Conservation (phyloP, 2,888 invertebrate genomes). For the Ectobius pallidus region DNA sequence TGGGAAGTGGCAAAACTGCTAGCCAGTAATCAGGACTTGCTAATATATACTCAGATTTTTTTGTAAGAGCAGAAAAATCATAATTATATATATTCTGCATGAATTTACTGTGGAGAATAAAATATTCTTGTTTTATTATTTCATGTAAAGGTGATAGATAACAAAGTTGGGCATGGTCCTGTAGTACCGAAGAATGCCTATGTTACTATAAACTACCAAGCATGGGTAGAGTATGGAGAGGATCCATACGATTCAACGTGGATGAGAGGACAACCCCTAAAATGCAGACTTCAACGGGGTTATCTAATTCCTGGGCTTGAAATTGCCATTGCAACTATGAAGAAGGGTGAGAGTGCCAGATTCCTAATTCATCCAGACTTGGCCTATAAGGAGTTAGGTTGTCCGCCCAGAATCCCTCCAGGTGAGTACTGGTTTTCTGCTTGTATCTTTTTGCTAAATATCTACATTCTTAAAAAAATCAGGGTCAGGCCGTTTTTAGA, state of each 20-base stretch:
- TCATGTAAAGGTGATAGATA: constrained; percentile 53
- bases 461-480: too few species aligned
- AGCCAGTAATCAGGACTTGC: too few species aligned
- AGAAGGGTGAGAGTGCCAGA: constrained; percentile 75
- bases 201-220: constrained; percentile 71
- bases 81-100: too few species aligned
- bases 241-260: constrained; percentile 77
- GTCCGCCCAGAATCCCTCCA: constrained; percentile 75
- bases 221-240: constrained; percentile 70
- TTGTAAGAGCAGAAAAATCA: too few species aligned
- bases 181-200: constrained; percentile 61
- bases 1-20: too few species aligned
- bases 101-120: too few species aligned
- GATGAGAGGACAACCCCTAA: constrained; percentile 57
- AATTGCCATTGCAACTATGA: constrained; percentile 76
- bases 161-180: constrained; percentile 67
- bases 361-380: constrained; percentile 76
- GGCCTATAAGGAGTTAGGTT: constrained; percentile 77
- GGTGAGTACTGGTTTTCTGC: too few species aligned
- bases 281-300: constrained; percentile 54
- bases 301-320: constrained; percentile 70
- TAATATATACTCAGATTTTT: too few species aligned
- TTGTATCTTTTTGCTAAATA: too few species aligned
- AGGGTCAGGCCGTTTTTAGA: too few species aligned
- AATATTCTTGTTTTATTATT: too few species aligned